phyloP scores from a whole-genome alignment of 2,888 invertebrate species.

The Clepsis dumicolana region DNA sequence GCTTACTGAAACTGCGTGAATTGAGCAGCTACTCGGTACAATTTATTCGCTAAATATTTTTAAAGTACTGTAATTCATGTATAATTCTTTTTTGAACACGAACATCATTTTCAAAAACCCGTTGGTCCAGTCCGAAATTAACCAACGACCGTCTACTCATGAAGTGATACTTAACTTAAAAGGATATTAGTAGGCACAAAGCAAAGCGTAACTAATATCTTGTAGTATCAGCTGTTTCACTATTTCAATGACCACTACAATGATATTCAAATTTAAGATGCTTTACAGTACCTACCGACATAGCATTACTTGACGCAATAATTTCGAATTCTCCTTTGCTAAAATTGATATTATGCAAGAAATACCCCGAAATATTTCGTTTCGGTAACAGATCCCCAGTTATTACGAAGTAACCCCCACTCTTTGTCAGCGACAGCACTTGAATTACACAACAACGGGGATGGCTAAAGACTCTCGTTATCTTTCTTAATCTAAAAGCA shows the following conservation, averaged over 20 bases:
- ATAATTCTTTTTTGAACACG: too few species aligned
- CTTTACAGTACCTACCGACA: not conserved
- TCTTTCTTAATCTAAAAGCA: constrained; percentile 43
- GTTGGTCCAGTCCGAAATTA: too few species aligned
- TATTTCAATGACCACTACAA: not conserved
- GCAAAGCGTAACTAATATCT: too few species aligned
- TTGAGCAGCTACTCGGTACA: too few species aligned
- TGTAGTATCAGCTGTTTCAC: too few species aligned
- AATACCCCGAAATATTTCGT: constrained; percentile 34
- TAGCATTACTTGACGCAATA: not conserved
- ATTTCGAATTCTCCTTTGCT: constrained; percentile 1
- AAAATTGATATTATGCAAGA: not conserved
- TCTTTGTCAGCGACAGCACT: constrained; percentile 50
- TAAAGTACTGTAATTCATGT: too few species aligned
- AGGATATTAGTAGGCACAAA: too few species aligned
- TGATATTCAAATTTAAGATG: not conserved
- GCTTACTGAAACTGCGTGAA: too few species aligned
- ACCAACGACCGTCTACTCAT: too few species aligned
- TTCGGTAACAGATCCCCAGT: constrained; percentile 46
- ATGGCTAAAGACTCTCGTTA: constrained; percentile 41
- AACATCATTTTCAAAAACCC: too few species aligned
- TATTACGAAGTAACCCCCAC: constrained; percentile 50
- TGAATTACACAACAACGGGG: constrained; percentile 47
- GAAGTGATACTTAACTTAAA: too few species aligned
- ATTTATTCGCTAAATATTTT: too few species aligned